Evolutionary conservation across 2,888 invertebrate genomes (phyloP), one percentile per base, ranked within the genome.

Genomic region (Creontiades dilutus): DNA sequence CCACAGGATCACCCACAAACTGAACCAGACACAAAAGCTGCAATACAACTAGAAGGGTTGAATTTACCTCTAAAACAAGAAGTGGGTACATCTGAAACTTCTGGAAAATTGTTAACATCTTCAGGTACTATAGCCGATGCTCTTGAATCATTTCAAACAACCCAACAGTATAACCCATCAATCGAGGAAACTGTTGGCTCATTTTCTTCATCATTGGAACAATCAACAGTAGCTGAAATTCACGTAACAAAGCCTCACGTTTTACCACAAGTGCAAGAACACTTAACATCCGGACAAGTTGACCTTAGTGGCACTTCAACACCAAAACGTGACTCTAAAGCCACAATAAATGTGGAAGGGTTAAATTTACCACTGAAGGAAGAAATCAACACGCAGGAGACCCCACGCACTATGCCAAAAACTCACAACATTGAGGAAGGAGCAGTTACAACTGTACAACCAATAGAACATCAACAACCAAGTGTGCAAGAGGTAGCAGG

Each of bases 401-500:
- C 57, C 28, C 55, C 85, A 57, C n/a, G 16, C 5, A 61, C 57
- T 37, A 28, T 85, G 16, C 48, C n/a, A 27, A 85, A 52, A 28
- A 4, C n/a, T 28, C 14, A 57, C 0, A 37, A 27, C 37, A 61
- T 7, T 7, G n/a, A 11, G n/a, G 61, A 85, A 3, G n/a, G 7
- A 2, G 85, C 57, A 57, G 13, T 28, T 14, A 28, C 28, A 19
- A 37, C 85, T n/a, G 28, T 85, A 61, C 55, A 55, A 61, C 37
- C 16, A 57, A 37, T 28, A 57, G 57, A 61, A 16, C 55, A 85
- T 16, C 61, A 61, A 27, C 57, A 55, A 55, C 57, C 57, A 37
- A 37, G 61, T 13, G 37, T 61, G 13, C 89, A 90, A 75, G 90
- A 90, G 85, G 47, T 48, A 48, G 55, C 76, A 57, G 89, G 89